Percentiles rank a stretch among this genome's conserved stretches.
Conservation (phyloP, 2,113 vertebrate genomes). For the Candoia aspera region DNA sequence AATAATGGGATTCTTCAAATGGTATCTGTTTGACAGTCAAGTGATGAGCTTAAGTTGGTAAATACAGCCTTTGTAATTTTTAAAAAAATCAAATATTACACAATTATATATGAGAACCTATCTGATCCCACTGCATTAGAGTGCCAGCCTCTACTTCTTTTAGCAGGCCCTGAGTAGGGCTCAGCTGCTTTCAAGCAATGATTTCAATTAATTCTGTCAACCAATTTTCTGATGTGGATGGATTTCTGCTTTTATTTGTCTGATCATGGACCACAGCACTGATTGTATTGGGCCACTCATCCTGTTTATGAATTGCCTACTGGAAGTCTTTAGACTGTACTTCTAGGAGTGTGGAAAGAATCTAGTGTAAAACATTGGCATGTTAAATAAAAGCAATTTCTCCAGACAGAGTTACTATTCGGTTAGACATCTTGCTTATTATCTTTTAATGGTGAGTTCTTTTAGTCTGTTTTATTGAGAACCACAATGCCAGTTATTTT, state of each 20-base stretch:
- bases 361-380: neutral
- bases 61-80: conserved; percentile 34
- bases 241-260: neutral
- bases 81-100: neutral
- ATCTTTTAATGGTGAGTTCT: neutral
- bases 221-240: neutral
- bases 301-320: neutral
- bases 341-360: neutral
- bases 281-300: neutral
- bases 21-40: conserved; percentile 56
- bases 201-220: neutral
- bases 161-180: neutral
- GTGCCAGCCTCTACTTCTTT: neutral
- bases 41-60: neutral
- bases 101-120: neutral
- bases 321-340: neutral
- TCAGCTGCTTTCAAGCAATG: neutral
- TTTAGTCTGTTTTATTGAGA: neutral
- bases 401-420: neutral
- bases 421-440: neutral
- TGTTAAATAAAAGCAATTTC: neutral
- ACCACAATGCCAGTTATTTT: neutral
- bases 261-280: neutral
- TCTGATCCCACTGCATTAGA: neutral
- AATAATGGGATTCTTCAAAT: conserved; percentile 44